These are phyloP conservation scores for Heliconius eleuchia DNA, from an alignment of 1,140 invertebrate species.

Conservation along the genomic window DNA sequence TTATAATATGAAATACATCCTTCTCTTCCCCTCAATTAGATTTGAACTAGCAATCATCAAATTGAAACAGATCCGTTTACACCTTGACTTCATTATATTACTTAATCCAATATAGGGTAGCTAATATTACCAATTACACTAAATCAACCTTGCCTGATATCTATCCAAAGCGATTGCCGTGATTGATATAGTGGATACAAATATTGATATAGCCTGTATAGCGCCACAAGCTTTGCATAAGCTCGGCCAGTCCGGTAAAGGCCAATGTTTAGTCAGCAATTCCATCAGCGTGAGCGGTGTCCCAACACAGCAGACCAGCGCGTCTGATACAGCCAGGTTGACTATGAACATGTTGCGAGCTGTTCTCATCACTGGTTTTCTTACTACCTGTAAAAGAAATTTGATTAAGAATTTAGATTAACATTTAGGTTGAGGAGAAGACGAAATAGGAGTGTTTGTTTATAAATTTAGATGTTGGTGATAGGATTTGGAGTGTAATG, in stretches of 20 bases:
- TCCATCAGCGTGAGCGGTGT: conserved; percentile 93
- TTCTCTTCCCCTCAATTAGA: no score
- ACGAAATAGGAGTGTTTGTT: no score
- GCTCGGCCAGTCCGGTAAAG: conserved; percentile 84
- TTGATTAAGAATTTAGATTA: not conserved
- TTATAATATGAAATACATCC: no score
- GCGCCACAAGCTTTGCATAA: conserved; percentile 91
- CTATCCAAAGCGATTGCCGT: conserved; percentile 93
- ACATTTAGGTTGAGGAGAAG: no score
- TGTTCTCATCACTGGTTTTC: conserved; percentile 92
- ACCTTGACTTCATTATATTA: no score
- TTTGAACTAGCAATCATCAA: no score
- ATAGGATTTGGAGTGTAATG: no score
- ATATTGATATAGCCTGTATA: conserved; percentile 92
- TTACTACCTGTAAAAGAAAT: conserved; percentile 79
- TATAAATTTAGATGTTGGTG: no score
- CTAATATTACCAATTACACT: not conserved
- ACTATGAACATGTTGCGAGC: conserved; percentile 94
- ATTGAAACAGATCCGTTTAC: no score
- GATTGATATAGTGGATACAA: conserved; percentile 94
- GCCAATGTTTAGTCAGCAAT: conserved; percentile 89
- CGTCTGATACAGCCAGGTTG: conserved; percentile 93
- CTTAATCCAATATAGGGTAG: no score
- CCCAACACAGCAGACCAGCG: conserved; percentile 91
- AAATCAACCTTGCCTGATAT: conserved; percentile 81